Conservation (phyloP, 2,113 vertebrate species). For the Upupa epops region DNA sequence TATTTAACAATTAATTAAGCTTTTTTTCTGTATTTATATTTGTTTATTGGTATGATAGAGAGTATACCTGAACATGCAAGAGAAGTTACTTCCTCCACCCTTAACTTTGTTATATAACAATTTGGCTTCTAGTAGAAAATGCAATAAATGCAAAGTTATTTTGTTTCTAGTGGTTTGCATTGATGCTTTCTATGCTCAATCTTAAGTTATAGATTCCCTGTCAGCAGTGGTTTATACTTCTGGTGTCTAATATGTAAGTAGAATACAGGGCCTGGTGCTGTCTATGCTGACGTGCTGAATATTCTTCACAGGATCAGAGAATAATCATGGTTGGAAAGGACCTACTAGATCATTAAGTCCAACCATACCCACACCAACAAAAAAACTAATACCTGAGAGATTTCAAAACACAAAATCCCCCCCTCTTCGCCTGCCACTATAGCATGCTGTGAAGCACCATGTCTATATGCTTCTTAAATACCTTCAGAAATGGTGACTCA, state of each 20-base stretch:
- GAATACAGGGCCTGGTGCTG: neutral
- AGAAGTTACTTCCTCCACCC: conserved; percentile 6
- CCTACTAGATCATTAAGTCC: too few species aligned
- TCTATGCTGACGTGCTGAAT: neutral
- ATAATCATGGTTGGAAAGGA: too few species aligned
- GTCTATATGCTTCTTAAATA: too few species aligned
- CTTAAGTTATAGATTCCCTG: conserved; percentile 69
- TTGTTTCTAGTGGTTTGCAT: conserved; percentile 24
- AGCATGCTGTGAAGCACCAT: too few species aligned
- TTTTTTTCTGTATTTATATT: neutral
- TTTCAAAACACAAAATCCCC: too few species aligned
- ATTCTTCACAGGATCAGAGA: too few species aligned
- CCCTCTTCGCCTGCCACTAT: too few species aligned
- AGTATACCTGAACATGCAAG: conserved; percentile 7
- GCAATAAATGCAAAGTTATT: conserved; percentile 52
- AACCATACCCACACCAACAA: too few species aligned
- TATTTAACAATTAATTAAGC: conserved; percentile 5
- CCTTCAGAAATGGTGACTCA: too few species aligned
- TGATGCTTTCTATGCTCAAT: conserved; percentile 34
- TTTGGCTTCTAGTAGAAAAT: conserved; percentile 30
- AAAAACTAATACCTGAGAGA: too few species aligned
- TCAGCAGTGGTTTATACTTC: conserved; percentile 39
- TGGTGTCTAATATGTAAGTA: neutral
- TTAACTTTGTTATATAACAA: conserved; percentile 30
- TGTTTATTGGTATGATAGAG: neutral